Evolutionary conservation across 1,140 invertebrate species (phyloP).

Genomic region (Hypsibius dujardini): DNA sequence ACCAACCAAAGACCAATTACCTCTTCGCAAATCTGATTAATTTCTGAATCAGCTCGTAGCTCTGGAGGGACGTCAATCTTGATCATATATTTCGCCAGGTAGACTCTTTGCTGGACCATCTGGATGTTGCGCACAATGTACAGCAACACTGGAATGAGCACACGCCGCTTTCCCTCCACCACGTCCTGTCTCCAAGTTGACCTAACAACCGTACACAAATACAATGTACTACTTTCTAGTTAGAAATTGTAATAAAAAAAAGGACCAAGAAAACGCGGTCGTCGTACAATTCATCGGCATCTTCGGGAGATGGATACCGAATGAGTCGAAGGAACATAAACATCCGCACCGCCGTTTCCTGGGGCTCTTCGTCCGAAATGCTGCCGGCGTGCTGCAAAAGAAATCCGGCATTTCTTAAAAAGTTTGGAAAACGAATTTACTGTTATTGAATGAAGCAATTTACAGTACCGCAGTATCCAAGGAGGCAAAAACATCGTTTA

Average conservation of each 20-base stretch:
- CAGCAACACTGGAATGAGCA: conserved; percentile 25
- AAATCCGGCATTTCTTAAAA: not conserved
- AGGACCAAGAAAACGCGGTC: not conserved
- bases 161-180: conserved; percentile 26
- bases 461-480: not conserved
- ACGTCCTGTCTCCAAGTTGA: conserved; percentile 26
- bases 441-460: no score
- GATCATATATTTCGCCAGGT: conserved; percentile 26
- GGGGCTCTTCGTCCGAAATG: not conserved
- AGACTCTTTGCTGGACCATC: conserved; percentile 25
- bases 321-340: conserved; percentile 2
- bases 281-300: not conserved
- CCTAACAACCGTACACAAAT: conserved; percentile 20
- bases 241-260: not conserved
- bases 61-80: conserved; percentile 26
- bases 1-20: not conserved
- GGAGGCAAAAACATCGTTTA: not conserved
- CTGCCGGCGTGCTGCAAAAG: not conserved
- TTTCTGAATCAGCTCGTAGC: conserved; percentile 20
- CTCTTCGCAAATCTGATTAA: not conserved
- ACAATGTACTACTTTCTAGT: not conserved
- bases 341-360: not conserved
- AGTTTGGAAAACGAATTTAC: not conserved
- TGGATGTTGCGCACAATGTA: conserved; percentile 28
- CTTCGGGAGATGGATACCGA: not conserved